A percentile compares a stretch with the other conserved stretches of the same genome.
Evolutionary conservation across 1,140 invertebrate genomes (phyloP).

Genomic region (Bombus terrestris): DNA sequence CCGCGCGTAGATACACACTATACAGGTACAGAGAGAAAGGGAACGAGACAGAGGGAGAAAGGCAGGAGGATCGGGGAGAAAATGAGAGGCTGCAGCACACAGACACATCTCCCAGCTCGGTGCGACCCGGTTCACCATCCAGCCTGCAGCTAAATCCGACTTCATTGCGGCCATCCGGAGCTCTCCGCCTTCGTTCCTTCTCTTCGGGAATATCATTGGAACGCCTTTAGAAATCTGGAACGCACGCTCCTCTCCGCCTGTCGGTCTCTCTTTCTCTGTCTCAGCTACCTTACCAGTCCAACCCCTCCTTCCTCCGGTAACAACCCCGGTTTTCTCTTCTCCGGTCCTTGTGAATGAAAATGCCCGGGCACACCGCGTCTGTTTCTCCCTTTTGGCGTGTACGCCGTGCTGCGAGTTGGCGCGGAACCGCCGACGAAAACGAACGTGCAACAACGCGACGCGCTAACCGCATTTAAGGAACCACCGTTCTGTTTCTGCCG

Average conservation of each 20-base stretch:
- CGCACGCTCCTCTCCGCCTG: slow-evolving; percentile 39
- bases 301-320: background rate
- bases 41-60: slow-evolving; percentile 2
- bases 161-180: slow-evolving; percentile 70
- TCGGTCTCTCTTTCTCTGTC: background rate
- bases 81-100: slow-evolving; percentile 60
- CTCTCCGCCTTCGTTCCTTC: slow-evolving; percentile 63
- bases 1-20: background rate
- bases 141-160: slow-evolving; percentile 70
- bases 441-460: background rate
- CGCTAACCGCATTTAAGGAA: slow-evolving; percentile 56
- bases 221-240: slow-evolving; percentile 71
- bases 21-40: background rate
- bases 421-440: background rate
- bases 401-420: background rate
- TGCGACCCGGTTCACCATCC: slow-evolving; percentile 62
- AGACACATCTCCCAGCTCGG: slow-evolving; percentile 58
- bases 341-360: slow-evolving; percentile 55
- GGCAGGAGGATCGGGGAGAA: slow-evolving; percentile 32
- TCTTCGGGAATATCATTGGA: slow-evolving; percentile 71
- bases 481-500: background rate
- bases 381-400: background rate
- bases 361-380: slow-evolving; percentile 21
- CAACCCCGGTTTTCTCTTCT: background rate
- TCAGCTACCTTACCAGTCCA: background rate